Evolutionary conservation across 2,113 vertebrate genomes (phyloP), one percentile per base, ranked within the genome.

Genomic region (Probosciger aterrimus): DNA sequence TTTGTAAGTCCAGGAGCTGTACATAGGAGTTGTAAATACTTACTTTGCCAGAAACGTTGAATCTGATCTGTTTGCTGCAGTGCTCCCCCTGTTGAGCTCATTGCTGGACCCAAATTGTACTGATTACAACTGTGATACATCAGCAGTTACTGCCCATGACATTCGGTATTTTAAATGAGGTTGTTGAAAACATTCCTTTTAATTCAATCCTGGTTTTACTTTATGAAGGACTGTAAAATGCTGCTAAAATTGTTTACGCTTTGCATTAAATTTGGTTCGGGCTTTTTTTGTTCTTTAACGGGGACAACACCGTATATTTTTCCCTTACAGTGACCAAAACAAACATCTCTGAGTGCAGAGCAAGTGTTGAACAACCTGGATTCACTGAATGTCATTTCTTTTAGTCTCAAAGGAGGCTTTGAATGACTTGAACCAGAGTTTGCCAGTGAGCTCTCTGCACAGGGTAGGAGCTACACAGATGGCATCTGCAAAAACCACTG

Each of bases 181-280:
- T 94, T 76, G 18, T 10, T 89, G 82, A 88, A 92, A 93, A 64
- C 92, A 93, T 96, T 70, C 74, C 90, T 97, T 94, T 95, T 85
- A 95, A 85, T 80, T 93, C 4, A 50, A 95, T 86, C 47, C 64
- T 70, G 80, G 74, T 78, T 92, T 92, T 94, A 95, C 68, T 96
- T 96, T 76, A 88, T 96, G 97, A 97, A 98, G 97, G 97, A 96
- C 90, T 93, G 79, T 95, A 97, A 94, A 94, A 90, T 97, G 97
- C 97, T 98, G 98, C 98, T 98, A 96, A 95, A 96, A 90, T 95
- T 91, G 22, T 94, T 97, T 97, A 96, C 18, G 14, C 55, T 94
- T 94, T 81, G 35, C 41, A 16, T 88, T 68, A 75, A 28, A 8
- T 35, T 59, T 59, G 57, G 33, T 59, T 59, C 2, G 22, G 55